Evolutionary conservation across 2,888 invertebrate genomes (phyloP), one percentile per base, ranked within the genome.

Genomic region (Taphrorychus bicolor): DNA sequence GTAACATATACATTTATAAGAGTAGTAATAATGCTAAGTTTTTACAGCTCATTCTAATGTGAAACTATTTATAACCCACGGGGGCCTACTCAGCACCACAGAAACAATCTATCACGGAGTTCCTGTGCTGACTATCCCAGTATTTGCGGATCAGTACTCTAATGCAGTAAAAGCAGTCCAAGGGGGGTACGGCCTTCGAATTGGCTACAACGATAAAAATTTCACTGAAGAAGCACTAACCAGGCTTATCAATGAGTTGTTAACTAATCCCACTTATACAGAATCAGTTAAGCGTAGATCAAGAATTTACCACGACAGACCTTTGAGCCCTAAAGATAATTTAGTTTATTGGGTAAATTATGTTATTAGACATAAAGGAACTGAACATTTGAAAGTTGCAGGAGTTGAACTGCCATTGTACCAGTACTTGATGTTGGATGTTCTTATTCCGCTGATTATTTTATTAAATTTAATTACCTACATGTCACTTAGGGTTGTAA

Each of bases 111-210:
- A 83, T 53, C 81, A 83, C 71, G 84, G 83, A 17, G 83, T 82
- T n/a, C 85, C 85, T 0, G 75, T 85, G 16, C 73, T 86, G n/a
- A 85, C 84, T 1, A 82, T 86, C 52, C 86, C 86, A 0, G 78
- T 86, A 11, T 84, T 83, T 66, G 84, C 80, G 0, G 86, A 87
- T 76, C 86, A 87, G 73, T 79, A 81, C 53, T 70, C 82, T 16
- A 86, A 86, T 68, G 83, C 85, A 77, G 80, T 76, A 0, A 79
- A 79, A 9, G 83, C 84, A 2, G 82, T 79, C 0, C n/a, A 3
- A 9, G 14, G 18, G 17, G 70, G 70, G 7, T 62, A 61, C 21
- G 67, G 67, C 2, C 42, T 61, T 9, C 48, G 41, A 24, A 16
- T 67, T 9, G 17, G 16, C 2, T 67, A 67, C 21, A 41, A 62